Evolutionary conservation across 2,113 vertebrate genomes (phyloP), one percentile per base, ranked within the genome.

Genomic region (Etia nguti): DNA sequence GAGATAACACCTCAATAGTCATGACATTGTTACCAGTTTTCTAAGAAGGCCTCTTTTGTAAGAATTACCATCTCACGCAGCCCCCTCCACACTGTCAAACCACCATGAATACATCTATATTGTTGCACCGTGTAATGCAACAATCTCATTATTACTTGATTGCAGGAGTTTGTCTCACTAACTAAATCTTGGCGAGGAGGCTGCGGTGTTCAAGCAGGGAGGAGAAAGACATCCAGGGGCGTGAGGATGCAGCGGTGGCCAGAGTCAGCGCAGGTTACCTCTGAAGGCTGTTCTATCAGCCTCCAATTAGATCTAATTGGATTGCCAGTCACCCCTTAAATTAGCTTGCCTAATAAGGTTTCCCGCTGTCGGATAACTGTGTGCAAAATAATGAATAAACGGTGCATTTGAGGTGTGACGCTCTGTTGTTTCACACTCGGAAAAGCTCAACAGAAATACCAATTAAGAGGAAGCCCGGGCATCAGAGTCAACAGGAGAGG

Each of bases 221-320:
- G n/a, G 82, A 85, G 22, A 73, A 83, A 87, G 81, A 73, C 34
- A 4, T 92, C 86, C 91, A 46, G 81, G 54, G 90, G 90, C 77
- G 82, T 60, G 24, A 79, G 59, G 34, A 88, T 84, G 80, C 80
- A 68, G 82, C 31, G 8, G 15, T 86, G 88, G 90, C 79, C 15
- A 4, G 81, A 92, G 85, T 89, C 86, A 86, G 68, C 1, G 11
- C 12, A 90, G 90, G 92, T 88, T 90, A 91, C 93, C 90, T 93
- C 90, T 92, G 93, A 95, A 90, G 91, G 56, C 88, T 59, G 70
- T 88, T 90, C 82, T 86, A 91, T 95, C 88, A 92, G 89, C 87
- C 90, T 92, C 95, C 96, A 94, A 93, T 95, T 94, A 93, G 75
- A 82, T 85, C 87, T 94, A 96, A 96, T 94, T 93, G 92, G 95